Evolutionary conservation across 64 coral and sea anemone species (phyloP).

Genomic region (Porites lutea): DNA sequence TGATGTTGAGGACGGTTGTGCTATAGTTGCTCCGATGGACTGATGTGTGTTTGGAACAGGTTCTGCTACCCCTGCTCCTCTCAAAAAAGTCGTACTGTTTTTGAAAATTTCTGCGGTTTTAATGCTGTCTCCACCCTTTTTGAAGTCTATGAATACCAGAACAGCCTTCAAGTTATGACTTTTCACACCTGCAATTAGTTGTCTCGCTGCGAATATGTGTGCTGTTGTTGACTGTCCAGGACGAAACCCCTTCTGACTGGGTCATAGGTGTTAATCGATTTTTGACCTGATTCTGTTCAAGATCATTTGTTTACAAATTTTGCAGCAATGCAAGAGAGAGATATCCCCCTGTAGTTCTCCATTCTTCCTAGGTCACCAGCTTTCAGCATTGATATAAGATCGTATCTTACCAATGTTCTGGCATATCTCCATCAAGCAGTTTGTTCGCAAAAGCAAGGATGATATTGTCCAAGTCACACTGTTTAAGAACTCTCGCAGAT

Average conservation of each 20-base stretch:
- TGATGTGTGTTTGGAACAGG: no score
- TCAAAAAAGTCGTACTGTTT: no score
- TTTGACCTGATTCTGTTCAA: slow-evolving; percentile 38
- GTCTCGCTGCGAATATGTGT: slow-evolving; percentile 27
- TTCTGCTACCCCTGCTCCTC: no score
- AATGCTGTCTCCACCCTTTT: no score
- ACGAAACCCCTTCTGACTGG: slow-evolving; percentile 62
- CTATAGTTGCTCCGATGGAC: no score
- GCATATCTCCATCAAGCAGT: slow-evolving; percentile 43
- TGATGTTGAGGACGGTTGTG: no score
- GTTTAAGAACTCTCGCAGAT: neutral
- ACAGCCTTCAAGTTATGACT: neutral
- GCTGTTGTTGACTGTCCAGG: slow-evolving; percentile 22
- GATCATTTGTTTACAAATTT: slow-evolving; percentile 58
- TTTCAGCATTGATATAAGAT: slow-evolving; percentile 68
- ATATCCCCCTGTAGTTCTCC: slow-evolving; percentile 59
- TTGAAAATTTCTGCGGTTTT: no score
- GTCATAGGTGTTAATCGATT: slow-evolving; percentile 27
- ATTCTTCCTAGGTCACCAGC: slow-evolving; percentile 51
- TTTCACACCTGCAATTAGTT: neutral
- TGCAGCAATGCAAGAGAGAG: slow-evolving; percentile 41
- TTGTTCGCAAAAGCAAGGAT: neutral
- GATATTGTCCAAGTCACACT: no score
- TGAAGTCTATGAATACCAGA: no score
- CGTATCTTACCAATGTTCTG: slow-evolving; percentile 58